Evolutionary conservation across 2,888 invertebrate species (phyloP), one percentile per base, ranked within the genome.

Genomic region (Drosophila maculinotata): DNA sequence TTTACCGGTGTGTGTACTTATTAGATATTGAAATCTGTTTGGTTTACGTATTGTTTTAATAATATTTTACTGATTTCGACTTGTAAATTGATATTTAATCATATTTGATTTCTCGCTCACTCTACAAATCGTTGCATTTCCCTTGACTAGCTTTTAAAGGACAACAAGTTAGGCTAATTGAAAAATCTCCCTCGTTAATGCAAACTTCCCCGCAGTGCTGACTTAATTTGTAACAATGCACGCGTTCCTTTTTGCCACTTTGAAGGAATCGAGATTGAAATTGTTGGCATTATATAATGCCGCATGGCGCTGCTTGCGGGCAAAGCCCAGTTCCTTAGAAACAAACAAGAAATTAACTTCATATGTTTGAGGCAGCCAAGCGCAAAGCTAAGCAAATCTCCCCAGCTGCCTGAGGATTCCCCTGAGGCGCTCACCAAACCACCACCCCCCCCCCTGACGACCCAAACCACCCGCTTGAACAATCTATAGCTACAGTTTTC

Each of bases 331-430:
- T 76, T 83, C 76, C 84, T 57, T 62, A 58, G 73, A 47, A 80
- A 71, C 81, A 73, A 78, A 73, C 76, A 62, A 51, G 63, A 80
- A 81, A 81, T 81, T 78, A 80, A 76, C 76, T 73, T 78, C 79
- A 80, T 81, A 84, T 81, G 81, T 78, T 74, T 56, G 54, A 57
- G 47, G 63, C 69, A 76, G 33, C 49, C 57, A 51, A 45, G 79
- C 69, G 65, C 48, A 66, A 64, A 62, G 51, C 38, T 45, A 52
- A 73, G 53, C 62, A 67, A 68, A 47, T 52, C 28, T 9, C 3
- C 26, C 8, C 17, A 31, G 36, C 26, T 42, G 36, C 31, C 31
- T 20, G 15, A n/a, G n/a, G 25, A 20, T 51, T 44, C 14, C 66
- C 68, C 28, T n/a, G 44, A 4, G 60, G 45, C 33, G 31, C 15